Evolutionary conservation across 30 jellyfish, hydroid and myxozoan genomes (phyloP).

Genomic region (Phacellophora camtschatica): DNA sequence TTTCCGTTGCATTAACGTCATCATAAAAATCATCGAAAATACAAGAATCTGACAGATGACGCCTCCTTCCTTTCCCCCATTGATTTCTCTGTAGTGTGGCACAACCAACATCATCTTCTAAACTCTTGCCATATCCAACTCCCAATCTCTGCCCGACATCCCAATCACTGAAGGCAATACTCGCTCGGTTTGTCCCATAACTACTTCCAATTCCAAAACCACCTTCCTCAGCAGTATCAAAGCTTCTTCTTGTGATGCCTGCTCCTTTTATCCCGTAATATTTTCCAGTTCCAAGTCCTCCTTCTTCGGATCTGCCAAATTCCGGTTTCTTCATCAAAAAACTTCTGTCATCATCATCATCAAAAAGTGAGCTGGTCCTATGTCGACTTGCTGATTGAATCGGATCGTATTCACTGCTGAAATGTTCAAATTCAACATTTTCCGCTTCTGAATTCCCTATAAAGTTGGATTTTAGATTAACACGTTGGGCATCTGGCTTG

Average conservation of each 20-base stretch:
- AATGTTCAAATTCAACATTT: slow-evolving; percentile 15
- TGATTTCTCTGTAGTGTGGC: slow-evolving; percentile 9
- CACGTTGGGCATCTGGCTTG: too few relatives aligned
- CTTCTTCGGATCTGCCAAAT: too few relatives aligned
- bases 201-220: slow-evolving; percentile 44
- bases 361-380: neutral
- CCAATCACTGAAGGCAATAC: slow-evolving; percentile 15
- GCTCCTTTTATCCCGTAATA: slow-evolving; percentile 6
- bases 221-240: slow-evolving; percentile 55
- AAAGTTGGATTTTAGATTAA: too few relatives aligned
- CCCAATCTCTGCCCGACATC: slow-evolving; percentile 11
- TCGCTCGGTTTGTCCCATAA: slow-evolving; percentile 39
- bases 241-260: slow-evolving; percentile 3
- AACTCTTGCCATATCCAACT: slow-evolving; percentile 33
- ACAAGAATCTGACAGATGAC: slow-evolving; percentile 51
- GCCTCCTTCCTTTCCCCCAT: slow-evolving; percentile 49
- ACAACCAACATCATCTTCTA: neutral
- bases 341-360: slow-evolving; percentile 25
- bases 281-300: too few relatives aligned
- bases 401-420: slow-evolving; percentile 32
- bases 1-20: too few relatives aligned
- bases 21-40: slow-evolving; percentile 46
- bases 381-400: slow-evolving; percentile 1
- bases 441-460: too few relatives aligned
- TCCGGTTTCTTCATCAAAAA: too few relatives aligned